Conservation (phyloP, 1,140 invertebrate genomes). For the Pissodes strobi region DNA sequence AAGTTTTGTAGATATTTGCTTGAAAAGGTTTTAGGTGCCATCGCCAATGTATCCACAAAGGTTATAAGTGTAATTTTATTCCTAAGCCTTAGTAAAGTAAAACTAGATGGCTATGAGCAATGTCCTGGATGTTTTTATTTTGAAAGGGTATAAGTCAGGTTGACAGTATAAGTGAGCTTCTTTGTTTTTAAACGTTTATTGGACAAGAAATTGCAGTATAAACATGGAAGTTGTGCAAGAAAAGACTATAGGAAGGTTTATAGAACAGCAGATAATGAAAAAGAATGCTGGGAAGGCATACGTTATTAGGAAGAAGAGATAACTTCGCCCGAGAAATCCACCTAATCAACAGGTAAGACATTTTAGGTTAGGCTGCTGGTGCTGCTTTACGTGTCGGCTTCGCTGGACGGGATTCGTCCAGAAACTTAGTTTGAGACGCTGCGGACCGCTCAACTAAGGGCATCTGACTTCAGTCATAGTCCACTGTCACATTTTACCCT, state of each 20-base stretch:
- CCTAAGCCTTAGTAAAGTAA: not conserved
- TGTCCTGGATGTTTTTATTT: too few species aligned
- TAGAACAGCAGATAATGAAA: constrained; percentile 9
- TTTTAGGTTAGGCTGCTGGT: constrained; percentile 14
- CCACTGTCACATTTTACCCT: too few species aligned
- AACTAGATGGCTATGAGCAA: not conserved
- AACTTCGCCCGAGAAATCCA: constrained; percentile 2
- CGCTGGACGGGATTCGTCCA: too few species aligned
- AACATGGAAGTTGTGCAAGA: constrained; percentile 1
- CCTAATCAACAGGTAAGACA: constrained; percentile 6
- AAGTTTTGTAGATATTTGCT: not conserved
- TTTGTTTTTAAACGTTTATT: not conserved
- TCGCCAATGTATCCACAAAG: not conserved
- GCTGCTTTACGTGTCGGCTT: too few species aligned
- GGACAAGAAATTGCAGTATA: not conserved
- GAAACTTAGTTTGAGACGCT: too few species aligned
- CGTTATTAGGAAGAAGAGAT: constrained; percentile 6
- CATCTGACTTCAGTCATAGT: too few species aligned
- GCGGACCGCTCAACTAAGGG: too few species aligned
- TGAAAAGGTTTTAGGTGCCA: not conserved
- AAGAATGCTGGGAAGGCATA: constrained; percentile 15
- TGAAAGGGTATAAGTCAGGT: not conserved
- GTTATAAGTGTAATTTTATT: not conserved
- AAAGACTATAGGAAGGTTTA: constrained; percentile 3
- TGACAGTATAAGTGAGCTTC: not conserved